Evolutionary conservation across 2,113 vertebrate species (phyloP).

Genomic region (Leptobrachium ailaonicum): DNA sequence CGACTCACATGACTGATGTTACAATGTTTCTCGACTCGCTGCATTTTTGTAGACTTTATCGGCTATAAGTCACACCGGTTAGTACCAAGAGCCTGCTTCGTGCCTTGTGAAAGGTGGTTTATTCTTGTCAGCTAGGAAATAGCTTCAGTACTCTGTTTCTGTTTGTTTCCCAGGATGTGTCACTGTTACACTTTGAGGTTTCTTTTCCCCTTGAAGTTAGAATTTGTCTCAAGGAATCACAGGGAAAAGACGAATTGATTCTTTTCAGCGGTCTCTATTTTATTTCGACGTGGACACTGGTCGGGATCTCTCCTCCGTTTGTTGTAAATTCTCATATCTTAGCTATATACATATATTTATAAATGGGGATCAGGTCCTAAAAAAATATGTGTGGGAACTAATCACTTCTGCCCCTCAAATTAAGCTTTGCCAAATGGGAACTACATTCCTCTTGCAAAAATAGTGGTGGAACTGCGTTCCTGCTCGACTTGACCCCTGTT

Average conservation of each 20-base stretch:
- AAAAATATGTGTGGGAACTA: no score
- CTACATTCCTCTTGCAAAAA: no score
- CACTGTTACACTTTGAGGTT: slow-evolving; percentile 1
- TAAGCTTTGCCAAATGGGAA: no score
- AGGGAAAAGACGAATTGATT: not conserved
- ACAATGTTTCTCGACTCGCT: slow-evolving; percentile 12
- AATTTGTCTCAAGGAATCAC: slow-evolving; percentile 7
- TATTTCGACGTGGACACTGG: no score
- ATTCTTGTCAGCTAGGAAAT: slow-evolving; percentile 20
- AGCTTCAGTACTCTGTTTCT: not conserved
- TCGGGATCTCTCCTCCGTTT: no score
- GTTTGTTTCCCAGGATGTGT: slow-evolving; percentile 15
- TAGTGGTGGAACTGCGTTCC: no score
- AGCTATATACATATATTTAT: no score
- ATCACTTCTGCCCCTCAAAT: no score
- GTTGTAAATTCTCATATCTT: no score
- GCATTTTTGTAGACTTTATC: slow-evolving; percentile 21
- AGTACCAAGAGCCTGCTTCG: not conserved
- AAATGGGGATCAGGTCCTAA: no score
- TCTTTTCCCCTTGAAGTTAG: slow-evolving; percentile 17
- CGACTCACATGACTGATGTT: not conserved
- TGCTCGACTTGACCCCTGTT: no score
- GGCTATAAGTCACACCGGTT: not conserved
- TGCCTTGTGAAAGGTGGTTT: slow-evolving; percentile 26
- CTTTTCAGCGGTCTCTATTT: not conserved